A percentile compares a stretch with the other conserved stretches of the same genome.
Evolutionary conservation across 2,113 vertebrate genomes (phyloP).

Genomic region (Tetraodon nigroviridis): DNA sequence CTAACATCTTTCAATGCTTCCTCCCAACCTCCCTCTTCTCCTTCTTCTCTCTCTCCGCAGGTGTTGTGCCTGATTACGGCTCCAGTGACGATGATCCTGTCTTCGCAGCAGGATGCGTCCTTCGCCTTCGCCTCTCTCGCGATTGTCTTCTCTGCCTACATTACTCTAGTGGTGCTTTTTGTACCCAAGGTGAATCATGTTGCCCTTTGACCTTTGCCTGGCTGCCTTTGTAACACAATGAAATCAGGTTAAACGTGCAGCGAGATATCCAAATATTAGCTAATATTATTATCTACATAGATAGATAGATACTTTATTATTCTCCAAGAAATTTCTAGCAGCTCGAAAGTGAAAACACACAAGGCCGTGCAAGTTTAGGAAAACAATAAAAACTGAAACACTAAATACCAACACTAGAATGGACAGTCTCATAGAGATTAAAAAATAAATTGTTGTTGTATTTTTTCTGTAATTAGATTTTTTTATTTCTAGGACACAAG

Average conservation of each 20-base stretch:
- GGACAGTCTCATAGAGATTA: too few relatives aligned
- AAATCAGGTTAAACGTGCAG: background rate
- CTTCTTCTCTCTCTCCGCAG: constrained; percentile 55
- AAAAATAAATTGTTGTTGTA: too few relatives aligned
- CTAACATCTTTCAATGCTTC: constrained; percentile 53
- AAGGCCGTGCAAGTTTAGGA: too few relatives aligned
- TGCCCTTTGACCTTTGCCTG: background rate
- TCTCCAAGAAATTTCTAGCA: too few relatives aligned
- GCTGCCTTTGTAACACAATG: too few relatives aligned
- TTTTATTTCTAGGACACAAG: too few relatives aligned
- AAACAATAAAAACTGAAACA: too few relatives aligned
- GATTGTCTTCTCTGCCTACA: constrained; percentile 92
- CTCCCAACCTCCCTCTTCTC: background rate
- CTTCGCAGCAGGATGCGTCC: constrained; percentile 91
- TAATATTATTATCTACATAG: too few relatives aligned
- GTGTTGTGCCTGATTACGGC: constrained; percentile 94
- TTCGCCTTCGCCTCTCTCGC: constrained; percentile 91
- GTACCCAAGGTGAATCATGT: constrained; percentile 83
- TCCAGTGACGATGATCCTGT: constrained; percentile 93
- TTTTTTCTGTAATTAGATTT: too few relatives aligned
- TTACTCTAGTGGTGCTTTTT: constrained; percentile 93
- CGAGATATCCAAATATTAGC: background rate
- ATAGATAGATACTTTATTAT: too few relatives aligned
- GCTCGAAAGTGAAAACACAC: background rate
- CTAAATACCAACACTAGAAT: too few relatives aligned